phyloP scores from a whole-genome alignment of 2,797 vertebrate species.

The Tapirus indicus region DNA sequence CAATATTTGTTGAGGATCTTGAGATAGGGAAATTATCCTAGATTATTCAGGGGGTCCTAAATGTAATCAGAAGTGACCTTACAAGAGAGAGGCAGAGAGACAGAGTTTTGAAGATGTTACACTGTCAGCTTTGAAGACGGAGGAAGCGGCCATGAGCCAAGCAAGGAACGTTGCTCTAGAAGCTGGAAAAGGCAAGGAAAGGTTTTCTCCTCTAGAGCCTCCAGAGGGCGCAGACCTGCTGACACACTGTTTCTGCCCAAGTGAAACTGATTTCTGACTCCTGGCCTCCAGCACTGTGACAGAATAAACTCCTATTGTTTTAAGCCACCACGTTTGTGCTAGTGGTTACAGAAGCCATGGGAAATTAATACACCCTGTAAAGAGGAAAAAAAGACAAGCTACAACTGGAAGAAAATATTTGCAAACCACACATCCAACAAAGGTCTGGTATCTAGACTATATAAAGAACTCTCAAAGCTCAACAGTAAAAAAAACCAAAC shows the following conservation, averaged over 20 bases:
- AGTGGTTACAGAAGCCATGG: neutral
- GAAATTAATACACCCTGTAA: neutral
- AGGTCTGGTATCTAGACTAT: neutral
- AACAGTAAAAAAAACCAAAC: neutral
- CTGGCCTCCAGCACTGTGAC: neutral
- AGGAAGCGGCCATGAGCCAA: neutral
- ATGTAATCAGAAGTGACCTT: neutral
- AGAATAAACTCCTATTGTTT: neutral
- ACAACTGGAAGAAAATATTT: neutral
- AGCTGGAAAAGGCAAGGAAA: neutral
- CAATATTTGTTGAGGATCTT: neutral
- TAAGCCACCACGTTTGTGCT: neutral
- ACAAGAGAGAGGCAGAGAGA: neutral
- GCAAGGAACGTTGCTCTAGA: neutral
- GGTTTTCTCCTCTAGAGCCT: neutral
- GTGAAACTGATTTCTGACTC: neutral
- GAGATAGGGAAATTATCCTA: neutral
- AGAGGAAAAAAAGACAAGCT: slow-evolving; percentile 9
- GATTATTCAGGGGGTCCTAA: neutral
- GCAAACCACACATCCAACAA: neutral
- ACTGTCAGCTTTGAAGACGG: neutral
- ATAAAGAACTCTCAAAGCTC: neutral
- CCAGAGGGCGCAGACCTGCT: neutral
- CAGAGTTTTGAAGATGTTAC: neutral
- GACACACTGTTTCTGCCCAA: neutral